Percentiles rank a stretch among this genome's conserved stretches.
Evolutionary conservation across 2,888 invertebrate species (phyloP).

Genomic region (Helleia helle): DNA sequence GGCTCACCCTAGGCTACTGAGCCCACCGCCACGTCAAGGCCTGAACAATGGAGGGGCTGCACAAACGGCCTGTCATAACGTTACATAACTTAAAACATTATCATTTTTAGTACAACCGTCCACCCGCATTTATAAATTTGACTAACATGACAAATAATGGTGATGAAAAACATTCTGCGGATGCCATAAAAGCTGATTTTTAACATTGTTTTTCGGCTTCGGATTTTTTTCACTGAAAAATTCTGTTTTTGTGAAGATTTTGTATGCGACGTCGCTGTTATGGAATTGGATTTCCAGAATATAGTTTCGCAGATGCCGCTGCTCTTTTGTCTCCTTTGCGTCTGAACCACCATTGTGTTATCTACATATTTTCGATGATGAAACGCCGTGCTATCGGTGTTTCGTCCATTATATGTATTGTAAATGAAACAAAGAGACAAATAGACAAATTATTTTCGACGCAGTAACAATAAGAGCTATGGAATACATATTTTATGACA

Average conservation of each 20-base stretch:
- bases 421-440: no score
- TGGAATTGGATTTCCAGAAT: conserved; percentile 14
- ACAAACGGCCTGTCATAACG: no score
- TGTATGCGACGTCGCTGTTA: conserved; percentile 3
- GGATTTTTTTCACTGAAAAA: conserved; percentile 1
- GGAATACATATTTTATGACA: no score
- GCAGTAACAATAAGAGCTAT: no score
- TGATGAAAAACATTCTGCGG: not conserved
- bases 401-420: no score
- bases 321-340: conserved; percentile 5
- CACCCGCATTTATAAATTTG: no score
- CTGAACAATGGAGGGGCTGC: no score
- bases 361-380: conserved; percentile 5
- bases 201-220: conserved; percentile 1
- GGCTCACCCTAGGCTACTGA: no score
- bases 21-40: no score
- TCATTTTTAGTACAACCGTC: no score
- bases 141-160: not conserved
- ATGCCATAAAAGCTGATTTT: not conserved
- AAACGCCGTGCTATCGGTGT: not conserved
- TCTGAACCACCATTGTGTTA: conserved; percentile 6
- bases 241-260: conserved; percentile 10
- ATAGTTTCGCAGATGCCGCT: not conserved
- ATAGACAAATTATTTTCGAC: no score
- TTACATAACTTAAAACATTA: no score